Evolutionary conservation across 2,113 vertebrate genomes (phyloP), one percentile per base, ranked within the genome.

Genomic region (Dasypus novemcinctus): DNA sequence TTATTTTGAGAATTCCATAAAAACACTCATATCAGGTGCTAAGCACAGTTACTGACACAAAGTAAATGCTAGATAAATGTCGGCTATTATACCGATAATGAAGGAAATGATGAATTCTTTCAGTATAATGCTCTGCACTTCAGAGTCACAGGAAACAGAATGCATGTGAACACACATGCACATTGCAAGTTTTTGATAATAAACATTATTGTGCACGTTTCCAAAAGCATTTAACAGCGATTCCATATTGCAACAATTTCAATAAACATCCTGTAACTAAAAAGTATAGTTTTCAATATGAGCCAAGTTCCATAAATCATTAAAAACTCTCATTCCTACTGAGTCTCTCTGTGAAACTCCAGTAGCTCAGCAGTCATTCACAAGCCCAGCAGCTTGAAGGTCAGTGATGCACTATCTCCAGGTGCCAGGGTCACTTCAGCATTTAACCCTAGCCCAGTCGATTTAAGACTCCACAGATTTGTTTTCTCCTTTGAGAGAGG

Each of bases 401-500:
- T 96, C 78, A 79, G 36, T 33, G 43, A 59, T 21, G 27, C 74
- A 57, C 43, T 66, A 38, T 95, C 91, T 91, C 68, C 75, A 95
- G 90, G 94, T 91, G 75, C 69, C 74, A 71, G 81, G 89, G 79
- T 74, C 91, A 38, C 63, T 43, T 91, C 38, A 93, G 52, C 91
- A 81, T 94, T 94, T 97, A 95, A 94, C 91, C 81, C 27, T 79
- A 38, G 52, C 63, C 52, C 18, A 52, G 79, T 57, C 33, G 0
- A 93, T 95, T 96, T 91, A 88, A 95, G 64, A 43, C 52, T 29
- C 87, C 0, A 0, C 63, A 90, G 91, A 93, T 95, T 95, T 96
- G 83, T 91, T 95, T 83, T 95, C 61, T 95, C 96, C 93, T 89
- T 68, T 72, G 93, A 97, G 88, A 95, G 79, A 93, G 71, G 33